phyloP scores from a whole-genome alignment of 2,797 vertebrate genomes.

The Intellagama lesueurii region DNA sequence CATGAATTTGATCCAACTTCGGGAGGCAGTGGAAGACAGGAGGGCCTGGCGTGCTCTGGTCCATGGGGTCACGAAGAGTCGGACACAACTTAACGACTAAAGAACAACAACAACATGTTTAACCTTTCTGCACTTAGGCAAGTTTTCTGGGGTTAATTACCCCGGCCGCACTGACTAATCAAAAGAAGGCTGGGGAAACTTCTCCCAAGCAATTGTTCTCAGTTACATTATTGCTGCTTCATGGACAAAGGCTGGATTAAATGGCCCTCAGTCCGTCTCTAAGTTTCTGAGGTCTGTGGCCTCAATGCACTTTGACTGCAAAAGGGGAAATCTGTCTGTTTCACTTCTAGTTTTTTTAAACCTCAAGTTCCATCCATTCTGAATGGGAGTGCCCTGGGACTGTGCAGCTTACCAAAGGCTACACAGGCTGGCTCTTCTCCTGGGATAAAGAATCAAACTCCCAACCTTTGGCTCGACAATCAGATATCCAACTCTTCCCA shows the following conservation, averaged over 20 bases:
- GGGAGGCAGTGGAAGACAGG: too few species aligned
- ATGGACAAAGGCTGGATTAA: neutral
- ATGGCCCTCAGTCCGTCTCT: neutral
- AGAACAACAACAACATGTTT: neutral
- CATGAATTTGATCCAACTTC: too few species aligned
- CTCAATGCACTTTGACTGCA: too few species aligned
- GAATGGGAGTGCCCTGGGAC: too few species aligned
- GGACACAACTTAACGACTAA: too few species aligned
- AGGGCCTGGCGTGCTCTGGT: too few species aligned
- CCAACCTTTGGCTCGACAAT: too few species aligned
- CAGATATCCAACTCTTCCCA: neutral
- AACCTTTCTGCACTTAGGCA: neutral
- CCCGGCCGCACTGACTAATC: neutral
- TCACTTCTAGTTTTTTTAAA: neutral
- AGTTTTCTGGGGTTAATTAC: neutral
- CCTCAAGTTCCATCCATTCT: too few species aligned
- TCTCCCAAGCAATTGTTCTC: neutral
- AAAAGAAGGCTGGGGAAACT: neutral
- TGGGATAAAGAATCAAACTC: too few species aligned
- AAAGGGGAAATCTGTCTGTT: neutral
- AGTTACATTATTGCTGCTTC: neutral
- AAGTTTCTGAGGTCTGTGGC: neutral
- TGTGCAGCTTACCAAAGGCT: too few species aligned
- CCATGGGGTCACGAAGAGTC: too few species aligned
- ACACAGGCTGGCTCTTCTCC: too few species aligned